Evolutionary conservation across 2,888 invertebrate species (phyloP).

Genomic region (Mythimna lalbum): DNA sequence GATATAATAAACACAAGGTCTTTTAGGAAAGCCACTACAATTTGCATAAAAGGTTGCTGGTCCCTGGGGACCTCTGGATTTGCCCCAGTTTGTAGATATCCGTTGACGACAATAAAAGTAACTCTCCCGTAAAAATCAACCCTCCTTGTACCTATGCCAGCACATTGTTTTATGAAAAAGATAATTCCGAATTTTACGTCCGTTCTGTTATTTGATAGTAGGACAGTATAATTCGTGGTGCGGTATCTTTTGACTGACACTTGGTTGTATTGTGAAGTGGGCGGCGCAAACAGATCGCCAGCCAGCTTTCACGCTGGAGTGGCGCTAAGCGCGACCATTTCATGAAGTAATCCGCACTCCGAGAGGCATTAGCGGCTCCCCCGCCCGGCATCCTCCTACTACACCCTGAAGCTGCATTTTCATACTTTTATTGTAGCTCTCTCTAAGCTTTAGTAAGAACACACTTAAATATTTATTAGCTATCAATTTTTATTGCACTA

Average conservation of each 20-base stretch:
- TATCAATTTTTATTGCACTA: background rate
- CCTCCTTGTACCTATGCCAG: slow-evolving; percentile 27
- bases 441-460: slow-evolving; percentile 32
- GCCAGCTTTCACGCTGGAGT: slow-evolving; percentile 81
- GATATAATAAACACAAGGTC: slow-evolving; percentile 40
- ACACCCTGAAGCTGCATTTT: slow-evolving; percentile 74
- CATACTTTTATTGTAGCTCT: slow-evolving; percentile 73
- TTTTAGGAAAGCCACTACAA: slow-evolving; percentile 40
- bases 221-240: slow-evolving; percentile 33
- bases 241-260: slow-evolving; percentile 71
- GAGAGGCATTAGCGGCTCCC: slow-evolving; percentile 81
- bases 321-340: slow-evolving; percentile 83
- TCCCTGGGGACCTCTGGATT: slow-evolving; percentile 48
- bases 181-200: slow-evolving; percentile 27
- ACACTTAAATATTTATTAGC: slow-evolving; percentile 21
- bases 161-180: slow-evolving; percentile 40
- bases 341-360: slow-evolving; percentile 85
- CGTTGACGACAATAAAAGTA: slow-evolving; percentile 56
- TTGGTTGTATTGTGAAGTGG: slow-evolving; percentile 77
- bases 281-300: slow-evolving; percentile 82
- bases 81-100: slow-evolving; percentile 56
- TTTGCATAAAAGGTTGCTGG: slow-evolving; percentile 59
- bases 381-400: slow-evolving; percentile 55
- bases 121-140: slow-evolving; percentile 45
- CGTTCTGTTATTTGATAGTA: slow-evolving; percentile 27